Conservation (phyloP, 2,797 vertebrate genomes). For the Syndactyla subalaris region DNA sequence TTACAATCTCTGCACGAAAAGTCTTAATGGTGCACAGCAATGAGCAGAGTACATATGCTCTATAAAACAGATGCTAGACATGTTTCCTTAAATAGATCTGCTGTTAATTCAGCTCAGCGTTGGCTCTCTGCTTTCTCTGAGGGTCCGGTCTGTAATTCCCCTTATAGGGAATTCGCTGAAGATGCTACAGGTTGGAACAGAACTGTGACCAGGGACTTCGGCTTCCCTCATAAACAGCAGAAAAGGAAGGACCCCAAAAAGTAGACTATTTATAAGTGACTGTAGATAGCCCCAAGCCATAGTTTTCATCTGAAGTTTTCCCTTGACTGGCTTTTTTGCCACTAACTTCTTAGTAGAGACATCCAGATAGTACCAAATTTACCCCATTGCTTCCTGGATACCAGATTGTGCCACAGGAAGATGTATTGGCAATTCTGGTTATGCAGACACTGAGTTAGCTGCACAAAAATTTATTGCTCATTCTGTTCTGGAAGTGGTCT, state of each 20-base stretch:
- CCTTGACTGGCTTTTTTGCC: not conserved
- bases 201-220: not conserved
- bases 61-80: constrained; percentile 24
- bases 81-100: constrained; percentile 31
- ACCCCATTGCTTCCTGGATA: not conserved
- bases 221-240: not conserved
- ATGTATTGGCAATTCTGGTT: not conserved
- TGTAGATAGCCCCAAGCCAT: not conserved
- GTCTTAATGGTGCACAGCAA: constrained; percentile 29
- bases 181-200: not conserved
- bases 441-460: not conserved
- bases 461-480: not conserved
- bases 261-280: not conserved
- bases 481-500: constrained; percentile 11
- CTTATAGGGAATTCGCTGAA: not conserved
- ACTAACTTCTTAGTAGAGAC: not conserved
- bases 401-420: not conserved
- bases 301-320: not conserved
- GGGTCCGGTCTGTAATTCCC: not conserved
- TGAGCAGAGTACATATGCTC: not conserved
- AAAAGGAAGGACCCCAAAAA: not conserved
- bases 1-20: constrained; percentile 9
- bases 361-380: not conserved
- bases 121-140: not conserved
- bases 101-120: not conserved